Conservation (phyloP, 2,888 invertebrate genomes). For the Drosophila neutralis region DNA sequence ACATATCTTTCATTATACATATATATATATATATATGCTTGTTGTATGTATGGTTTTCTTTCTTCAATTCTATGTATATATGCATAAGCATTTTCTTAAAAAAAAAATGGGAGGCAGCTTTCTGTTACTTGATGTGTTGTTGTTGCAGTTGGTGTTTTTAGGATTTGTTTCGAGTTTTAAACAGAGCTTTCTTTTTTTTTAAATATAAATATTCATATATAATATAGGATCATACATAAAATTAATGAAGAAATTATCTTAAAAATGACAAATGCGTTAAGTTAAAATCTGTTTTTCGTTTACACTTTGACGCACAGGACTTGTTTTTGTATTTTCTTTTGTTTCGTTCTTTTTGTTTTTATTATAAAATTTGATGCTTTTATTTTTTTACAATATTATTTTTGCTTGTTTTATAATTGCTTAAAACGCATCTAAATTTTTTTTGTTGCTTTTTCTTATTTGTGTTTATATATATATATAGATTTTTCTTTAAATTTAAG, state of each 20-base stretch:
- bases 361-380: slow-evolving; percentile 66
- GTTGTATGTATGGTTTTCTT: slow-evolving; percentile 2
- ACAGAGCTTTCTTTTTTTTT: slow-evolving; percentile 50
- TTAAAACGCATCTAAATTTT: slow-evolving; percentile 71
- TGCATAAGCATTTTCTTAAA: neutral
- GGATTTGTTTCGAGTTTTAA: slow-evolving; percentile 44
- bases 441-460: slow-evolving; percentile 25
- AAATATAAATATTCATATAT: slow-evolving; percentile 73
- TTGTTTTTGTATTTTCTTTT: slow-evolving; percentile 42
- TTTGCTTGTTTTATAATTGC: slow-evolving; percentile 42
- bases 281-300: slow-evolving; percentile 38
- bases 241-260: slow-evolving; percentile 64
- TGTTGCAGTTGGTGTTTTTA: slow-evolving; percentile 33
- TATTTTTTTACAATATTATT: slow-evolving; percentile 60
- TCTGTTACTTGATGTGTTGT: slow-evolving; percentile 37
- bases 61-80: slow-evolving; percentile 28
- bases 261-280: slow-evolving; percentile 57
- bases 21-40: slow-evolving; percentile 7
- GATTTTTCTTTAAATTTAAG: slow-evolving; percentile 71
- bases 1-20: slow-evolving; percentile 12
- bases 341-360: slow-evolving; percentile 38
- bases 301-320: slow-evolving; percentile 52
- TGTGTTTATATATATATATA: slow-evolving; percentile 54
- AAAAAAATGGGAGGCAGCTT: slow-evolving; percentile 37
- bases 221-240: slow-evolving; percentile 71